Percentiles rank a stretch among this genome's conserved stretches.
Conservation (phyloP, 2,113 vertebrate species). For the Sturnus vulgaris region DNA sequence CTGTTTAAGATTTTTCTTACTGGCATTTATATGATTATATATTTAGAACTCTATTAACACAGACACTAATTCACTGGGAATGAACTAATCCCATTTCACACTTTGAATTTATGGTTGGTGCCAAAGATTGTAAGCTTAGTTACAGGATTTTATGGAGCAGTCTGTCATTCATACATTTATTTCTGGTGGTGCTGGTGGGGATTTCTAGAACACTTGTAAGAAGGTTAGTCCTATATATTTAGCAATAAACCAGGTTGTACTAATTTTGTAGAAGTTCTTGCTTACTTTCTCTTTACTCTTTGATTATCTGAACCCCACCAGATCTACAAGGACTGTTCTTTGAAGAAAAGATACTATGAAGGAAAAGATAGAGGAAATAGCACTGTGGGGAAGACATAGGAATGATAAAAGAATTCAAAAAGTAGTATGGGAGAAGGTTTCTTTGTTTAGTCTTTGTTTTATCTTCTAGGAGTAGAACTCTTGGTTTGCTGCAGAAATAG, state of each 20-base stretch:
- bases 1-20: constrained; percentile 24
- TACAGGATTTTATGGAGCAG: not conserved
- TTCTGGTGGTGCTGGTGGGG: not conserved
- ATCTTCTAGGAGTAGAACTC: not conserved
- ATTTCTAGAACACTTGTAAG: not conserved
- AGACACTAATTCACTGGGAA: constrained; percentile 48
- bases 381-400: not conserved
- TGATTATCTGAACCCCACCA: not conserved
- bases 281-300: not conserved
- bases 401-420: not conserved
- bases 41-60: constrained; percentile 53
- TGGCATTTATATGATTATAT: constrained; percentile 43
- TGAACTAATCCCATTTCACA: constrained; percentile 39
- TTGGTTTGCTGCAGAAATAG: not conserved
- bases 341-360: not conserved
- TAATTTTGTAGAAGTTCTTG: not conserved
- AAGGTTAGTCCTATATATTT: not conserved
- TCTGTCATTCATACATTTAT: constrained; percentile 29
- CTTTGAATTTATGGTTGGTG: constrained; percentile 26
- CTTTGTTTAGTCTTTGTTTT: not conserved
- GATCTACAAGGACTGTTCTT: not conserved
- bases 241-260: not conserved
- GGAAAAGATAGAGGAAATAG: not conserved
- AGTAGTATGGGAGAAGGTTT: not conserved
- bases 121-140: not conserved